These are phyloP conservation scores for Philereme vetulata DNA, from an alignment of 2,888 invertebrate genomes.

Conservation along the genomic window DNA sequence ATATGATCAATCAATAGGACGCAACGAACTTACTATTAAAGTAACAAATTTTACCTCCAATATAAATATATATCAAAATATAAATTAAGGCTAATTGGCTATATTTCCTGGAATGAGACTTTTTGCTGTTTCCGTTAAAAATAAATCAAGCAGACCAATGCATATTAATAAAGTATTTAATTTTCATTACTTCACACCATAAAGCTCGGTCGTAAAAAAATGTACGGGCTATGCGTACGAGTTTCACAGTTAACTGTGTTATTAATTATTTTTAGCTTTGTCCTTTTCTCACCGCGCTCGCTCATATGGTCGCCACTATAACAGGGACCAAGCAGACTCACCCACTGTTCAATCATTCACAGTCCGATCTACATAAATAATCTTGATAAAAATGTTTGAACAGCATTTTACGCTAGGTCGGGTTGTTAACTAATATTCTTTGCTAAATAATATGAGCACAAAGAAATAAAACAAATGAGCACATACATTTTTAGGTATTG, in stretches of 20 bases:
- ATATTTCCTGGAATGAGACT: neutral
- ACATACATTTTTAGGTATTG: too few species aligned
- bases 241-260: constrained; percentile 63
- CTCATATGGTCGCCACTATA: constrained; percentile 20
- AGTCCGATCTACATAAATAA: neutral
- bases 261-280: constrained; percentile 63
- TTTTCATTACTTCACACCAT: constrained; percentile 36
- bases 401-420: too few species aligned
- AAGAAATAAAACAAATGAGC: too few species aligned
- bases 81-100: too few species aligned
- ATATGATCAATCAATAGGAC: neutral
- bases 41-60: neutral
- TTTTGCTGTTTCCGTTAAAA: constrained; percentile 4
- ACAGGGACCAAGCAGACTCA: constrained; percentile 12
- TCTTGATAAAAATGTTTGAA: neutral
- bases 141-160: constrained; percentile 25
- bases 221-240: constrained; percentile 50
- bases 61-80: too few species aligned
- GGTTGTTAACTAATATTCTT: too few species aligned
- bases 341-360: constrained; percentile 8
- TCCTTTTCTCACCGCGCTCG: constrained; percentile 35
- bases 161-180: constrained; percentile 34
- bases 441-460: too few species aligned
- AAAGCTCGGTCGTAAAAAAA: constrained; percentile 26
- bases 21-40: neutral